Evolutionary conservation across 2,113 vertebrate species (phyloP).

Genomic region (Heliornis fulica): DNA sequence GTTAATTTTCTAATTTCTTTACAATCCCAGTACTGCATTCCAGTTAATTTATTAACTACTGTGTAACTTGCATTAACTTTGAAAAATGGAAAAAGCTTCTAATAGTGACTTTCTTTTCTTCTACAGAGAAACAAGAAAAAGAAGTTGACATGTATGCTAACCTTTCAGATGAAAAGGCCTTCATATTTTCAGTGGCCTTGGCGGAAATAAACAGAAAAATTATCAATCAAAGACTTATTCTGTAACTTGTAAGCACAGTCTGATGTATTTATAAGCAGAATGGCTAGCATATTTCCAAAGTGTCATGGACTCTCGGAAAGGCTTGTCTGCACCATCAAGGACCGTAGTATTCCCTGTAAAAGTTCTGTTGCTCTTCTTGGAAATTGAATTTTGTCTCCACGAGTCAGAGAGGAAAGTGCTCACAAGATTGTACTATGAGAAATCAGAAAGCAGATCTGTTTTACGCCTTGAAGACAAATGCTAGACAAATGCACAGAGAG

Average conservation of each 20-base stretch:
- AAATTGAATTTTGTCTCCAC: slow-evolving; percentile 37
- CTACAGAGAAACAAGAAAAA: slow-evolving; percentile 95
- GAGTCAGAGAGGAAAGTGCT: slow-evolving; percentile 53
- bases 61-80: background rate
- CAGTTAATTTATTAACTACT: slow-evolving; percentile 8
- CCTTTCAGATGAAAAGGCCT: slow-evolving; percentile 97
- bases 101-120: slow-evolving; percentile 67
- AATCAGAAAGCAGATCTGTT: slow-evolving; percentile 38
- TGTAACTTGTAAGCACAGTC: slow-evolving; percentile 70
- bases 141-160: slow-evolving; percentile 97
- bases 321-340: slow-evolving; percentile 55
- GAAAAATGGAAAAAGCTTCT: slow-evolving; percentile 1
- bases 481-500: slow-evolving; percentile 41
- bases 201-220: slow-evolving; percentile 99
- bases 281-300: slow-evolving; percentile 55
- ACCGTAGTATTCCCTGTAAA: slow-evolving; percentile 19
- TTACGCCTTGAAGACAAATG: slow-evolving; percentile 22
- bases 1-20: background rate
- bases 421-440: slow-evolving; percentile 55
- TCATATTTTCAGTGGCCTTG: slow-evolving; percentile 97
- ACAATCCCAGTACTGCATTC: background rate
- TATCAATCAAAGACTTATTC: slow-evolving; percentile 94
- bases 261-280: slow-evolving; percentile 65
- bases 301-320: slow-evolving; percentile 51
- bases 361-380: slow-evolving; percentile 48